Evolutionary conservation across 23 tunicate species (phyloP).

Genomic region (Styela clava): DNA sequence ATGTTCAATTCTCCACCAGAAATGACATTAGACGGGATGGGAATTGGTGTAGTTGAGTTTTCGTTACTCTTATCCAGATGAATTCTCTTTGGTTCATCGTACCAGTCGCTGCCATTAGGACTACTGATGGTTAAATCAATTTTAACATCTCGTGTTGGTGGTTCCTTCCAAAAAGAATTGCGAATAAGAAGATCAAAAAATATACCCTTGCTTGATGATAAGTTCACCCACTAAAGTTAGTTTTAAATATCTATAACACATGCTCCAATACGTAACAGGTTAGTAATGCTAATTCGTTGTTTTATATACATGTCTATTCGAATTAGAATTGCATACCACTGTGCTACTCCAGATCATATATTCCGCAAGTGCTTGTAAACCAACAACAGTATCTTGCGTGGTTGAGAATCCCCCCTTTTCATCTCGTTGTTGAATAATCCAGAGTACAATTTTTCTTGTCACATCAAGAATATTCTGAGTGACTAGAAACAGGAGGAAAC

Average conservation of each 20-base stretch:
- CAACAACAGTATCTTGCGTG: conserved; percentile 68
- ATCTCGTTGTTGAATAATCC: conserved; percentile 61
- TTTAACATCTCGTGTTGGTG: background rate
- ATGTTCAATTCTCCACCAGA: conserved; percentile 5
- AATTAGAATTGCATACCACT: conserved; percentile 53
- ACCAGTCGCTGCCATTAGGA: background rate
- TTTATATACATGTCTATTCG: too few relatives aligned
- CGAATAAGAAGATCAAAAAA: background rate
- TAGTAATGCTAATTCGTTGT: too few relatives aligned
- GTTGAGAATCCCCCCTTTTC: conserved; percentile 57
- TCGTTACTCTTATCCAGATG: conserved; percentile 16
- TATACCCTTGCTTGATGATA: too few relatives aligned
- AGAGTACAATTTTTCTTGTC: conserved; percentile 48
- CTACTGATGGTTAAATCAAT: conserved; percentile 9
- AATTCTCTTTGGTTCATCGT: background rate
- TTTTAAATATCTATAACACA: too few relatives aligned
- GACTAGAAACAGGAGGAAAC: conserved; percentile 1
- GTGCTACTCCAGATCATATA: conserved; percentile 44
- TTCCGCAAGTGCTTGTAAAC: conserved; percentile 57
- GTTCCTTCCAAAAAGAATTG: too few relatives aligned
- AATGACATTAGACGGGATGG: conserved; percentile 20
- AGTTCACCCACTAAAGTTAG: too few relatives aligned
- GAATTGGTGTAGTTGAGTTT: conserved; percentile 7
- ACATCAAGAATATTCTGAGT: conserved; percentile 18
- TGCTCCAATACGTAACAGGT: too few relatives aligned